Evolutionary conservation across 2,888 invertebrate genomes (phyloP).

Genomic region (Catotricha subobsoleta): DNA sequence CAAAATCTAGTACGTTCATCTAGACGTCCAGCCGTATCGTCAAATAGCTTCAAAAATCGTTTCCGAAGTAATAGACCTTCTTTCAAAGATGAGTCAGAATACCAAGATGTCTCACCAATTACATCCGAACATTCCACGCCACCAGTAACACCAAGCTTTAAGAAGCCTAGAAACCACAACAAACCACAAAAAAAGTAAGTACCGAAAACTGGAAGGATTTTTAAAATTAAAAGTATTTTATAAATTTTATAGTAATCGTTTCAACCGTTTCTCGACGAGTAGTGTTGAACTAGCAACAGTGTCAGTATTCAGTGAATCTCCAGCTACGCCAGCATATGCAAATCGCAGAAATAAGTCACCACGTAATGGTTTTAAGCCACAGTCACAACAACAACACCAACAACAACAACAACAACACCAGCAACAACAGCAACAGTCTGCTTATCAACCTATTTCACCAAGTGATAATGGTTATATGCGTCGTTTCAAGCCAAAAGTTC

Average conservation of each 20-base stretch:
- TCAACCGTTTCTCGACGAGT: conserved; percentile 18
- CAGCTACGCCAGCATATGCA: conserved; percentile 27
- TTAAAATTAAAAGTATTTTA: neutral
- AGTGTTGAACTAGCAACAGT: conserved; percentile 43
- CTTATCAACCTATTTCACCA: conserved; percentile 14
- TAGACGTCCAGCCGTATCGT: conserved; percentile 34
- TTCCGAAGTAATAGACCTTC: conserved; percentile 23
- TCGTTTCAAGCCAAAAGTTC: conserved; percentile 50
- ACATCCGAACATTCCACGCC: conserved; percentile 3
- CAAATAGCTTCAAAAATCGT: conserved; percentile 39
- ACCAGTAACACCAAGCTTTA: conserved; percentile 4
- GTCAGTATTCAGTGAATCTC: conserved; percentile 43
- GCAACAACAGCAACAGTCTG: conserved; percentile 15
- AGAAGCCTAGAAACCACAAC: conserved; percentile 9
- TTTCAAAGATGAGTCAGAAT: conserved; percentile 28
- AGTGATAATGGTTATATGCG: conserved; percentile 31
- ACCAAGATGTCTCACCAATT: conserved; percentile 8
- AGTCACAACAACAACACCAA: conserved; percentile 8
- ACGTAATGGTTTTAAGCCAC: conserved; percentile 22
- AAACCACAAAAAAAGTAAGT: conserved; percentile 14
- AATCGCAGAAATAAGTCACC: conserved; percentile 35
- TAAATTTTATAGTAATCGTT: conserved; percentile 3
- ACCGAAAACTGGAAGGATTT: neutral
- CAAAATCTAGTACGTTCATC: conserved; percentile 31
- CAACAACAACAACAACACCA: conserved; percentile 17